A percentile compares a stretch with the other conserved stretches of the same genome.
These are phyloP conservation scores for Agrypnus murinus DNA, from an alignment of 2,888 invertebrate species.

Conservation along the genomic window DNA sequence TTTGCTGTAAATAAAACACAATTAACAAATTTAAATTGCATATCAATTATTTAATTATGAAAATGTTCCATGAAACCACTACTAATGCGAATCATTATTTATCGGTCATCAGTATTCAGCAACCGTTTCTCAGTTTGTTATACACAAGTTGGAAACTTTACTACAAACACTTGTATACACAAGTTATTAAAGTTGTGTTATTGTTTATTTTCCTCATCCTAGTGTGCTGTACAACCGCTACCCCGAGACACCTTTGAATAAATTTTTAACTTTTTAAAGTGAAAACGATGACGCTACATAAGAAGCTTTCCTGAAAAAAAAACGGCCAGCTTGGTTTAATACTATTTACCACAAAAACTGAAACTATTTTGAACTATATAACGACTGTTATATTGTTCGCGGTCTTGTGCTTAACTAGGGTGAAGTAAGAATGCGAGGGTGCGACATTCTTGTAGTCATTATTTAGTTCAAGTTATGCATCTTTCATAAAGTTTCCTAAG, in stretches of 20 bases:
- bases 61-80: too few species aligned
- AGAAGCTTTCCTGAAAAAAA: slow-evolving; percentile 2
- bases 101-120: slow-evolving; percentile 15
- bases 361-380: slow-evolving; percentile 14
- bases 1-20: neutral
- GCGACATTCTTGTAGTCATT: slow-evolving; percentile 17
- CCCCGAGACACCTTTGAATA: neutral
- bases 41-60: neutral
- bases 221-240: slow-evolving; percentile 10
- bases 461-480: slow-evolving; percentile 7
- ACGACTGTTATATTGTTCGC: slow-evolving; percentile 11
- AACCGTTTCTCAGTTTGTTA: slow-evolving; percentile 25
- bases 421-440: slow-evolving; percentile 25
- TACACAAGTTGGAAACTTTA: slow-evolving; percentile 28
- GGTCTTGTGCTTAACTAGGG: slow-evolving; percentile 9
- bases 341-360: neutral
- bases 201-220: slow-evolving; percentile 14
- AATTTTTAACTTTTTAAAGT: slow-evolving; percentile 12
- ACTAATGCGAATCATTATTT: neutral
- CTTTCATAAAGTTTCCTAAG: neutral
- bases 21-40: neutral
- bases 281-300: neutral
- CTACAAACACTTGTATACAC: slow-evolving; percentile 22
- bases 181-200: slow-evolving; percentile 38
- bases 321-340: neutral